These are phyloP conservation scores for Callosobruchus maculatus DNA, from an alignment of 2,888 invertebrate genomes.

Conservation along the genomic window DNA sequence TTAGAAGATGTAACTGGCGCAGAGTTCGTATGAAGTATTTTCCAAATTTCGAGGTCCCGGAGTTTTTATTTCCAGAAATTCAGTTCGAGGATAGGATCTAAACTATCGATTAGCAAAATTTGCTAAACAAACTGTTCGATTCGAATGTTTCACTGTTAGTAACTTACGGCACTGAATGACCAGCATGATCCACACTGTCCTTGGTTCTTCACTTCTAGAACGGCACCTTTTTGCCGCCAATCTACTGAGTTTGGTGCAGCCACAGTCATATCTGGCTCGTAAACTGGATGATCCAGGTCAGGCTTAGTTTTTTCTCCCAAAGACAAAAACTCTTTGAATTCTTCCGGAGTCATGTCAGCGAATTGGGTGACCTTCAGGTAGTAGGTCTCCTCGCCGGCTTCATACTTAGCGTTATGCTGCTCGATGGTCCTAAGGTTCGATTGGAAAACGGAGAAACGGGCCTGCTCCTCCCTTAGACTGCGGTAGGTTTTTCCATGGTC, in stretches of 20 bases:
- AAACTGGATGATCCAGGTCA: background rate
- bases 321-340: constrained; percentile 1
- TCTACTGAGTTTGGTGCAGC: background rate
- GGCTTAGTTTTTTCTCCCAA: background rate
- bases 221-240: constrained; percentile 5
- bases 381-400: constrained; percentile 7
- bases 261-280: background rate
- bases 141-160: too few relatives aligned
- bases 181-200: constrained; percentile 7
- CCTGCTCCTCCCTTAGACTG: constrained; percentile 7
- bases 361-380: constrained; percentile 3
- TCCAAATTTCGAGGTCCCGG: too few relatives aligned
- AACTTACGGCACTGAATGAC: constrained; percentile 12
- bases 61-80: too few relatives aligned
- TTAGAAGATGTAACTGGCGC: too few relatives aligned
- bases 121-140: too few relatives aligned
- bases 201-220: constrained; percentile 5
- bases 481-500: constrained; percentile 8
- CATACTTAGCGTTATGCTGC: constrained; percentile 7
- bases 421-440: constrained; percentile 7
- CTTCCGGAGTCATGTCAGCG: constrained; percentile 7
- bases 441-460: constrained; percentile 8
- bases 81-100: too few relatives aligned
- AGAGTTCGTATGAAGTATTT: too few relatives aligned
- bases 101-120: too few relatives aligned